Base-by-base conservation (phyloP, 2,797 vertebrate genomes). In the Harpagifer antarcticus region DNA sequence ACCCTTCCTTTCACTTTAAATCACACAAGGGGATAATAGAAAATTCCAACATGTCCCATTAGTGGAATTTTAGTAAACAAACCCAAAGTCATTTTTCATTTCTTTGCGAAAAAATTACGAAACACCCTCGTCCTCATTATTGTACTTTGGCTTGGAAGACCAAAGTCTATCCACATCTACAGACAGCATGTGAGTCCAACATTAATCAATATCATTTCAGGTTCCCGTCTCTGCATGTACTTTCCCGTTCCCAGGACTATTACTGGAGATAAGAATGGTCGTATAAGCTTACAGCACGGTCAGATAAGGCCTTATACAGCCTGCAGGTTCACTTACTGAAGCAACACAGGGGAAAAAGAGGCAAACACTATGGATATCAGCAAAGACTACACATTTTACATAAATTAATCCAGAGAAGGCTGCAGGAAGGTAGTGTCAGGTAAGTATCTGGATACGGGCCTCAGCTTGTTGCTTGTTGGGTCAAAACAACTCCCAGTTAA, bases 121-220 rank as follows among this genome's bases (percentile, higher is more conserved):
- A 91, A 92, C 64, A 23, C 12, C 13, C 37, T 62, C 49, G 4
- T 44, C 16, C 61, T 81, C 27, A 42, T 78, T 58, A 42, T 48
- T 83, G 72, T 81, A 78, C 85, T 86, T 86, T 86, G 78, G 58
- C 79, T 59, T 9, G 23, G 27, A 72, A 53, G 62, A 82, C 66
- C 81, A 85, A 84, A 86, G 86, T 88, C 68, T 43, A 10, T 40
- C 82, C 81, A 89, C 72, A 86, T 80, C 63, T 53, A 81, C 81
- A 85, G 49, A 9, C 17, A 27, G 62, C 44, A 72, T 55, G n/a
- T 1, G 23, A 67, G 64, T 77, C 56, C 33, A 48, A 60, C 68
- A 61, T 73, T 49, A 87, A 86, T 85, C 85, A 79, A 57, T 72
- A 62, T 48, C 1, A 64, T 59, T 78, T 75, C 43, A 53, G 60